Percentiles rank a stretch among this genome's conserved stretches.
Evolutionary conservation across 1,140 invertebrate species (phyloP).

Genomic region (Lethrus apterus): DNA sequence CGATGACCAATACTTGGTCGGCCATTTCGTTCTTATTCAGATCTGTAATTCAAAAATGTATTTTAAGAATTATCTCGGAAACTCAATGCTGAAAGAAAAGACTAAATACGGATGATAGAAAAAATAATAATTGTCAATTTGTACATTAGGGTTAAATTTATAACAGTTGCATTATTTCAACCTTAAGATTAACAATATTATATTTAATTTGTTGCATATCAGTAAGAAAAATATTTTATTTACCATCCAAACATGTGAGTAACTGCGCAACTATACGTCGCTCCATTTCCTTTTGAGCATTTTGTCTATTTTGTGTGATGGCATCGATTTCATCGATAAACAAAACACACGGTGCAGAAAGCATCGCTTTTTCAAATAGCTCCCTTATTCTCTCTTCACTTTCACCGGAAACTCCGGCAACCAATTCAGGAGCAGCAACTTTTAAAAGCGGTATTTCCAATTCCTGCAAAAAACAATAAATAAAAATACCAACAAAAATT

Average conservation of each 20-base stretch:
- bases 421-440: constrained; percentile 82
- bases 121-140: constrained; percentile 14
- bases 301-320: constrained; percentile 77
- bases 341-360: constrained; percentile 72
- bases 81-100: no score
- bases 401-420: constrained; percentile 92
- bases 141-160: no score
- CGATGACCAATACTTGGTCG: constrained; percentile 77
- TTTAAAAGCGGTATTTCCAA: constrained; percentile 70
- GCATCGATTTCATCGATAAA: constrained; percentile 94
- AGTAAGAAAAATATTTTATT: no score
- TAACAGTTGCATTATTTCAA: no score
- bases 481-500: no score
- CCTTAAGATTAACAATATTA: no score
- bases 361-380: constrained; percentile 77
- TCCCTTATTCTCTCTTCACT: constrained; percentile 89
- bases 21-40: constrained; percentile 54
- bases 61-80: no score
- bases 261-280: constrained; percentile 89
- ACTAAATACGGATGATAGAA: neutral
- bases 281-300: constrained; percentile 91
- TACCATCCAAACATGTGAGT: constrained; percentile 78
- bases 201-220: no score
- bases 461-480: constrained; percentile 43
- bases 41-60: constrained; percentile 38